Conservation (phyloP, 2,113 vertebrate genomes). For the Heteronetta atricapilla region DNA sequence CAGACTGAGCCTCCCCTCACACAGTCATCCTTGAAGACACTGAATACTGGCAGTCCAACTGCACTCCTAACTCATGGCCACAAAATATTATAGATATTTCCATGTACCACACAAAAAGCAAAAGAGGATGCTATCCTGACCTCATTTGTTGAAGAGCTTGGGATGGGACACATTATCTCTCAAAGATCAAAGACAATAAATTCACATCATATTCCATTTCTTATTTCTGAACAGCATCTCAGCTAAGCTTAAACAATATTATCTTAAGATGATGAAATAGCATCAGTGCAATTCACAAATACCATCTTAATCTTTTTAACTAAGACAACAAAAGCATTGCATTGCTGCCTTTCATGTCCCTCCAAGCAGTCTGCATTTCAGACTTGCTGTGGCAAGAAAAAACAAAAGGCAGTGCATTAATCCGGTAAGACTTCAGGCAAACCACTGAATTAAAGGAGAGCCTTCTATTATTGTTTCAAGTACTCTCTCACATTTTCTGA, state of each 20-base stretch:
- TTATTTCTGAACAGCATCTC: background rate
- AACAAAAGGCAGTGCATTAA: background rate
- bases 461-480: background rate
- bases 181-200: background rate
- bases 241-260: background rate
- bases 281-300: background rate
- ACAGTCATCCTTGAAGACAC: constrained; percentile 38
- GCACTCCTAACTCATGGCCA: background rate
- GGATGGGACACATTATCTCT: too few relatives aligned
- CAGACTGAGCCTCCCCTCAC: background rate
- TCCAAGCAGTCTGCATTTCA: background rate
- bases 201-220: background rate
- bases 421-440: background rate
- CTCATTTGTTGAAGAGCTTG: too few relatives aligned
- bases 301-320: background rate
- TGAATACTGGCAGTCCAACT: background rate
- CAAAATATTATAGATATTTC: background rate
- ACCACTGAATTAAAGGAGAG: background rate
- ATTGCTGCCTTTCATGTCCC: background rate
- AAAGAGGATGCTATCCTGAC: background rate
- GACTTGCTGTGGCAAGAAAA: background rate
- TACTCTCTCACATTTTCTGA: background rate
- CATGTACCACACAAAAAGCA: background rate
- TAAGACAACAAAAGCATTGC: background rate
- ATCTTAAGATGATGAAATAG: background rate